These are phyloP conservation scores for Hypothenemus hampei DNA, from an alignment of 1,140 invertebrate species.

Conservation along the genomic window DNA sequence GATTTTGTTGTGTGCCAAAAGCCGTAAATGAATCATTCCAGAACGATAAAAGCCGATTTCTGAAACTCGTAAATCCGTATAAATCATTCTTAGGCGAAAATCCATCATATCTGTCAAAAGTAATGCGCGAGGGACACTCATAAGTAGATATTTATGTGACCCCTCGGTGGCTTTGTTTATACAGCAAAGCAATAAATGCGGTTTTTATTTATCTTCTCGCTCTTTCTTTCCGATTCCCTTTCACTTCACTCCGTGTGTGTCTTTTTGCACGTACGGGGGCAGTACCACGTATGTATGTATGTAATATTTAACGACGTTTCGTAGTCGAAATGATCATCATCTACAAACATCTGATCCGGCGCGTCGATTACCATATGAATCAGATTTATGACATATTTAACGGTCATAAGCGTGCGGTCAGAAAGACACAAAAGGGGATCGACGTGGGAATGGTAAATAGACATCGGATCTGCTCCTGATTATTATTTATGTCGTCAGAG, in stretches of 20 bases:
- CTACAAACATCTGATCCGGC: background rate
- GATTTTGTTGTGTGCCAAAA: too few relatives aligned
- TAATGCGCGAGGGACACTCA: constrained; percentile 25
- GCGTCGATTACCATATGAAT: constrained; percentile 45
- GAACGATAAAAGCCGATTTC: constrained; percentile 19
- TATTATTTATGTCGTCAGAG: constrained; percentile 41
- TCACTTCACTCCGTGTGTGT: too few relatives aligned
- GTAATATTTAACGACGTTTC: background rate
- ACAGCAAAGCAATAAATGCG: constrained; percentile 39
- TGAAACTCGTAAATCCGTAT: constrained; percentile 16
- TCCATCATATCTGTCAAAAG: constrained; percentile 24
- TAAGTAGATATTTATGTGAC: constrained; percentile 29
- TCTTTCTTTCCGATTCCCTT: background rate
- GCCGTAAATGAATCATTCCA: constrained; percentile 19
- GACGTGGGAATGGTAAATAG: constrained; percentile 45
- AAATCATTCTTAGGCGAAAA: constrained; percentile 27
- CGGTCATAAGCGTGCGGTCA: constrained; percentile 38
- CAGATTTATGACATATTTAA: constrained; percentile 46
- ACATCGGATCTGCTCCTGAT: constrained; percentile 36
- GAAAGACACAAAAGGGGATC: constrained; percentile 26
- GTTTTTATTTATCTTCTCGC: constrained; percentile 30
- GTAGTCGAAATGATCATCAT: too few relatives aligned
- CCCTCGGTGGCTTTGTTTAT: constrained; percentile 35
- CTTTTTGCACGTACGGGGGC: background rate
- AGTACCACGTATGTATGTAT: background rate